Evolutionary conservation across 2,888 invertebrate species (phyloP).

Genomic region (Epirrita christyi): DNA sequence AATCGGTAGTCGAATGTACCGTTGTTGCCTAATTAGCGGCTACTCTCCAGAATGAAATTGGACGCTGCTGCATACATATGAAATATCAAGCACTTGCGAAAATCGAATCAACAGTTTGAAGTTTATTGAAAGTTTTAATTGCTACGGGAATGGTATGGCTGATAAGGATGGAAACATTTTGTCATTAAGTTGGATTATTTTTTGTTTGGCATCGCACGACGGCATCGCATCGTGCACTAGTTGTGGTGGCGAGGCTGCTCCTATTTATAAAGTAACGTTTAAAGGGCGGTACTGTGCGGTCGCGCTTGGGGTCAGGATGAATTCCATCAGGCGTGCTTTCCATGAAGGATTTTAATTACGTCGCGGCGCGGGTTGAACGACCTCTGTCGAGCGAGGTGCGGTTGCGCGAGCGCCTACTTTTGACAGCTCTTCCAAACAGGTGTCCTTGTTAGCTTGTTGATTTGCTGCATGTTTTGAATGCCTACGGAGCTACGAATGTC

Average conservation of each 20-base stretch:
- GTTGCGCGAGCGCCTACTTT: conserved; percentile 61
- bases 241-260: conserved; percentile 52
- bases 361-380: conserved; percentile 69
- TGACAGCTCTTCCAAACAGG: conserved; percentile 62
- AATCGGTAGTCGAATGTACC: conserved; percentile 33
- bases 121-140: conserved; percentile 10
- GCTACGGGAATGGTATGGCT: not conserved
- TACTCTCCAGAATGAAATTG: conserved; percentile 26
- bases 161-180: conserved; percentile 19
- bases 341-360: conserved; percentile 84
- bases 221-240: conserved; percentile 39
- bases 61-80: conserved; percentile 23
- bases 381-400: conserved; percentile 53
- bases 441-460: conserved; percentile 43
- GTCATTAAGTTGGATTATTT: conserved; percentile 37
- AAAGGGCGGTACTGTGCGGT: conserved; percentile 72
- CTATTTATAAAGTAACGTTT: conserved; percentile 78
- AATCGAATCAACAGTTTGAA: conserved; percentile 13
- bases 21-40: conserved; percentile 39
- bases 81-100: conserved; percentile 27
- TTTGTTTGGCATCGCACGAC: conserved; percentile 32
- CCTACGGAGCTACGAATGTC: not conserved
- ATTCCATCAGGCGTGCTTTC: conserved; percentile 80
- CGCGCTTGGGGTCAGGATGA: conserved; percentile 77
- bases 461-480: conserved; percentile 12